phyloP scores from a whole-genome alignment of 2,113 vertebrate genomes.

The Corythornis vintsioides region DNA sequence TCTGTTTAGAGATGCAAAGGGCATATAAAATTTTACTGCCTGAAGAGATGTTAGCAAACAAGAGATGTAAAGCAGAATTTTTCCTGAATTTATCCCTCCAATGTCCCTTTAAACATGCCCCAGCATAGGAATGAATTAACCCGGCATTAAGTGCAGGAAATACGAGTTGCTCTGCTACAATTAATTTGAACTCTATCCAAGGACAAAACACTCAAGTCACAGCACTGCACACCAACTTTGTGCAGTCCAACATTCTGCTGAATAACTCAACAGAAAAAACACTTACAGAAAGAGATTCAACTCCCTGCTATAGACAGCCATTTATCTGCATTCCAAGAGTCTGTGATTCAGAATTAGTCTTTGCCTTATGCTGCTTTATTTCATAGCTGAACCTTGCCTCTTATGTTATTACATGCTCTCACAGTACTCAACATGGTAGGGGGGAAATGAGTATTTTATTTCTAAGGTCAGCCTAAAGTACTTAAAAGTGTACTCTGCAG shows the following conservation, averaged over 20 bases:
- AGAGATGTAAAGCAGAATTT: background rate
- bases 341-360: background rate
- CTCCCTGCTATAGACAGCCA: background rate
- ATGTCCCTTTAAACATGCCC: background rate
- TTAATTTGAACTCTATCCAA: background rate
- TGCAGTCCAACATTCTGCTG: background rate
- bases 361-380: background rate
- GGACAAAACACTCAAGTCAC: background rate
- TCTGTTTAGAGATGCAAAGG: background rate
- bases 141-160: accelerated
- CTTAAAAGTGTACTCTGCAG: background rate
- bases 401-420: background rate
- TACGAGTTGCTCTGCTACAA: background rate
- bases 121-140: background rate
- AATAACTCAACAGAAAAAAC: background rate
- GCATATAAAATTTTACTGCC: background rate
- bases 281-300: background rate
- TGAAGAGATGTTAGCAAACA: background rate
- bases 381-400: background rate
- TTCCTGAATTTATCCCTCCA: background rate
- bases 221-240: background rate
- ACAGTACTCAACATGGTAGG: background rate
- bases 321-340: background rate
- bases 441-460: accelerated
- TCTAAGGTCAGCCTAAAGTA: background rate